phyloP scores from a whole-genome alignment of 2,113 vertebrate genomes.

The Nyctibius bracteatus region DNA sequence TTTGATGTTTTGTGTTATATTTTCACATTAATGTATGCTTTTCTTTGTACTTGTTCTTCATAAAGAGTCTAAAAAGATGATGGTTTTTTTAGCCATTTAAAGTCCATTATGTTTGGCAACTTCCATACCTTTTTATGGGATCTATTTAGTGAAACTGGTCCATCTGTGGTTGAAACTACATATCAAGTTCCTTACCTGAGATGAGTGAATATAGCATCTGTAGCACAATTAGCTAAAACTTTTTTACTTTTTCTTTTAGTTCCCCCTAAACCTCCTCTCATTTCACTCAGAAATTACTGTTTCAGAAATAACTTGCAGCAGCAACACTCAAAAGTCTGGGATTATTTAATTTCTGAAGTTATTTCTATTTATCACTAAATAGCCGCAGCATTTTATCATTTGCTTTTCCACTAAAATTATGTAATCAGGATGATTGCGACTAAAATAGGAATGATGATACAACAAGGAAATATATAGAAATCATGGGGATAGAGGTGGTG shows the following conservation, averaged over 20 bases:
- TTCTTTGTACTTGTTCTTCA: neutral
- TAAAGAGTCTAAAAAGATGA: neutral
- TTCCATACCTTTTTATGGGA: neutral
- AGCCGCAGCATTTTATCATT: neutral
- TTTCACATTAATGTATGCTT: neutral
- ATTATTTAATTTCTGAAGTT: neutral
- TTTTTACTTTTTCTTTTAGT: neutral
- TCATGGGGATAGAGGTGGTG: neutral
- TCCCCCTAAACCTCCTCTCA: neutral
- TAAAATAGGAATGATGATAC: neutral
- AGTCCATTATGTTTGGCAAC: neutral
- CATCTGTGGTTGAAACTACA: neutral
- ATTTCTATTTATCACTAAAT: neutral
- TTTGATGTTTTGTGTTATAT: neutral
- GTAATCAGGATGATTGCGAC: neutral
- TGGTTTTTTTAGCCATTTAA: neutral
- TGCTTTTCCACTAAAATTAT: neutral
- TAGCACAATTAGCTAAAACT: neutral
- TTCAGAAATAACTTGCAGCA: neutral
- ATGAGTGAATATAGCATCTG: neutral
- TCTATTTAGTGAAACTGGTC: neutral
- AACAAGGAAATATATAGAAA: neutral
- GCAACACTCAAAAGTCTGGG: neutral
- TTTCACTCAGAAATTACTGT: neutral
- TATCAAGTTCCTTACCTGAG: neutral